A percentile compares a stretch with the other conserved stretches of the same genome.
Evolutionary conservation across 1,140 invertebrate genomes (phyloP).

Genomic region (Liolophura sinensis): DNA sequence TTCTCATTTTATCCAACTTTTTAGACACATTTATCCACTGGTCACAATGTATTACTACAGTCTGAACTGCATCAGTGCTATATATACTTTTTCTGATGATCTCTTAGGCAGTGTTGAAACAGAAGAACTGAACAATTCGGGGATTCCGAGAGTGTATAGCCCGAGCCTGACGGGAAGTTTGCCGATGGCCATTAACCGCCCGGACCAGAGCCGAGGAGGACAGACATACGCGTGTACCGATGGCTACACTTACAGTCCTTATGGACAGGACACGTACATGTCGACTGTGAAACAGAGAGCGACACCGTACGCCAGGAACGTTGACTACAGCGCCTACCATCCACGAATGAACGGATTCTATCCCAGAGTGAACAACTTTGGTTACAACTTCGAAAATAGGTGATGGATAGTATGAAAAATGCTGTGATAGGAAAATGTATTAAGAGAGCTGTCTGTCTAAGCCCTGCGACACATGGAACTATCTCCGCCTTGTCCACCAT

Average conservation of each 20-base stretch:
- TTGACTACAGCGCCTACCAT: constrained; percentile 22
- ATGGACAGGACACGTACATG: constrained; percentile 15
- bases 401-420: no score
- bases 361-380: constrained; percentile 15
- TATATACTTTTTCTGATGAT: no score
- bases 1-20: no score
- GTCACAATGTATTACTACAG: no score
- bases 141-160: constrained; percentile 14
- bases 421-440: no score
- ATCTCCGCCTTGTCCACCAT: no score
- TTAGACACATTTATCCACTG: no score
- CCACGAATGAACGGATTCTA: constrained; percentile 22
- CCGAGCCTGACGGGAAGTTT: constrained; percentile 24
- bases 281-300: constrained; percentile 10
- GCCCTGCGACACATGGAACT: no score
- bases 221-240: constrained; percentile 16
- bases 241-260: constrained; percentile 22
- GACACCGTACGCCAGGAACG: constrained; percentile 13
- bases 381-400: constrained; percentile 1
- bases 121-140: no score
- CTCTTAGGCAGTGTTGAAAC: no score
- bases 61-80: no score
- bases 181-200: constrained; percentile 2
- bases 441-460: no score
- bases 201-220: constrained; percentile 9